phyloP scores from a whole-genome alignment of 1,140 invertebrate genomes.

The Argopecten irradians region DNA sequence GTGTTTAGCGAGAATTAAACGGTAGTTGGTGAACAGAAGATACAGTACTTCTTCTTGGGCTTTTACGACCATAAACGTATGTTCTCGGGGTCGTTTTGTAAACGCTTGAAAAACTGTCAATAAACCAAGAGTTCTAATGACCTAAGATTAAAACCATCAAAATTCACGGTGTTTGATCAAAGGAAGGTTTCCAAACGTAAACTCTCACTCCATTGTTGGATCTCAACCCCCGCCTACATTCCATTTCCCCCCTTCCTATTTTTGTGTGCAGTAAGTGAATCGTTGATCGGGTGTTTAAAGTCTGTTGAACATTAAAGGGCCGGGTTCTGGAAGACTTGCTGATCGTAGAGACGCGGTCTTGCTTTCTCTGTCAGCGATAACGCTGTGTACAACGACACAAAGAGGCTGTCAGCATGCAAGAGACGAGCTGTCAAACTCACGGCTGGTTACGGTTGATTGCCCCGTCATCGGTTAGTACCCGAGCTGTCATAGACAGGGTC shows the following conservation, averaged over 20 bases:
- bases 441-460: not conserved
- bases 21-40: slow-evolving; percentile 10
- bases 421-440: not conserved
- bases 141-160: slow-evolving; percentile 18
- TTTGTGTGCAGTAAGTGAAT: not conserved
- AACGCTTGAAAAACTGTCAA: slow-evolving; percentile 17
- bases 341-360: not conserved
- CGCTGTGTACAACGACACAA: not conserved
- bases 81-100: not conserved
- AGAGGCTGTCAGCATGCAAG: not conserved
- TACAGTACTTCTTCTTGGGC: not conserved
- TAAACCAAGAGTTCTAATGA: slow-evolving; percentile 1
- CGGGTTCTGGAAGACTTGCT: not conserved
- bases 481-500: not conserved
- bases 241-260: not conserved
- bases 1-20: slow-evolving; percentile 21
- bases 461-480: not conserved
- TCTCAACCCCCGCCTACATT: not conserved
- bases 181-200: not conserved
- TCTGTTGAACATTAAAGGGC: not conserved
- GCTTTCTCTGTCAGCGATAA: not conserved
- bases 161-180: slow-evolving; percentile 1
- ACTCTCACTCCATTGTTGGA: not conserved
- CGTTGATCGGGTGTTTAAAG: not conserved
- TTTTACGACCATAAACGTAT: slow-evolving; percentile 1